Conservation (phyloP, 2,113 vertebrate species). For the Sclerurus mexicanus region DNA sequence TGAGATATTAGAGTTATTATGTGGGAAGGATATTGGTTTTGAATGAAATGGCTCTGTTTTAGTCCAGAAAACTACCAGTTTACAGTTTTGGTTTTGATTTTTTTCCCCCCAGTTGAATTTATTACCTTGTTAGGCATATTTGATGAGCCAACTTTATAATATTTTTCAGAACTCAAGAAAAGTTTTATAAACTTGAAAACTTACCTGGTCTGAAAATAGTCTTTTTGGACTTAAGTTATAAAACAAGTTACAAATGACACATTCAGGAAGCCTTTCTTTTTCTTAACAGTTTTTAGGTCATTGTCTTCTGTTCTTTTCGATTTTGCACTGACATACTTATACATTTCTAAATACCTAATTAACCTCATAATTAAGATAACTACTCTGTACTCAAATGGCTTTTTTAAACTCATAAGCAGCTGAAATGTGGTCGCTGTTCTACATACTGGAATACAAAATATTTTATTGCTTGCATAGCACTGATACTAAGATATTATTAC, state of each 20-base stretch:
- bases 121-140: background rate
- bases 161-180: background rate
- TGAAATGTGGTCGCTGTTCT: background rate
- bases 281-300: background rate
- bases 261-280: background rate
- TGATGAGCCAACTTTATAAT: background rate
- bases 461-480: background rate
- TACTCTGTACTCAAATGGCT: background rate
- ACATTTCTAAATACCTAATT: background rate
- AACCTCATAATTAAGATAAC: background rate
- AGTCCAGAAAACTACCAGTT: background rate
- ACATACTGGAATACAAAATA: background rate
- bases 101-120: background rate
- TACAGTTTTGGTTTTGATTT: no score
- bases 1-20: background rate
- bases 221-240: background rate
- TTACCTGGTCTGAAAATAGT: background rate
- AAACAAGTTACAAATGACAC: background rate
- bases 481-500: background rate
- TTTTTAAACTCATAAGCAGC: background rate
- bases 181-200: background rate
- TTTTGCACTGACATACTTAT: background rate
- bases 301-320: background rate
- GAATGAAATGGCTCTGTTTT: background rate
- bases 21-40: background rate